Evolutionary conservation across 2,888 invertebrate genomes (phyloP).

Genomic region (Pseudococcus longispinus): DNA sequence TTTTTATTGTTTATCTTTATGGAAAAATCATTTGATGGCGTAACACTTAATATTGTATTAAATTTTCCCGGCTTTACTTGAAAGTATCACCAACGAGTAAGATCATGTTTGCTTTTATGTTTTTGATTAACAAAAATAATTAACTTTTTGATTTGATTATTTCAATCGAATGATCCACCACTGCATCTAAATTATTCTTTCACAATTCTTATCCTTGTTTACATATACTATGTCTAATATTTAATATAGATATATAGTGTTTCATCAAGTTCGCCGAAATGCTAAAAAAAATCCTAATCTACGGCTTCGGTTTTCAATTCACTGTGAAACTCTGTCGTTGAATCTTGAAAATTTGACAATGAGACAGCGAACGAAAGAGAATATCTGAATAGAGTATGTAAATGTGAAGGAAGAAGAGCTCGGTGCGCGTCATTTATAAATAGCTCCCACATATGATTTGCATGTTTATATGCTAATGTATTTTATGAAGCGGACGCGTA

Average conservation of each 20-base stretch:
- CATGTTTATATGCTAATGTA: constrained; percentile 54
- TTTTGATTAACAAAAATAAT: neutral
- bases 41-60: neutral
- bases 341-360: constrained; percentile 1
- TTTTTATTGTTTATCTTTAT: too few relatives aligned
- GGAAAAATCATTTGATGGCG: too few relatives aligned
- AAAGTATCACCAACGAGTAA: neutral
- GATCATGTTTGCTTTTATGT: neutral
- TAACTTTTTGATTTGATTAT: neutral
- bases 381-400: constrained; percentile 21
- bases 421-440: constrained; percentile 53
- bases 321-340: neutral
- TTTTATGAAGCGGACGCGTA: constrained; percentile 41
- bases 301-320: neutral
- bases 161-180: neutral
- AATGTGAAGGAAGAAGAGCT: constrained; percentile 38
- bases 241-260: neutral
- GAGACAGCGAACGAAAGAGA: constrained; percentile 28
- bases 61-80: neutral
- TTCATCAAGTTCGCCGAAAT: neutral
- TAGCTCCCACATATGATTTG: constrained; percentile 54
- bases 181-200: neutral
- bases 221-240: too few relatives aligned
- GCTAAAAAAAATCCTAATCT: neutral
- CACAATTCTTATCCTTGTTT: neutral